Evolutionary conservation across 92 coral and sea anemone species (phyloP).

Genomic region (Anthopleura xanthogrammica): DNA sequence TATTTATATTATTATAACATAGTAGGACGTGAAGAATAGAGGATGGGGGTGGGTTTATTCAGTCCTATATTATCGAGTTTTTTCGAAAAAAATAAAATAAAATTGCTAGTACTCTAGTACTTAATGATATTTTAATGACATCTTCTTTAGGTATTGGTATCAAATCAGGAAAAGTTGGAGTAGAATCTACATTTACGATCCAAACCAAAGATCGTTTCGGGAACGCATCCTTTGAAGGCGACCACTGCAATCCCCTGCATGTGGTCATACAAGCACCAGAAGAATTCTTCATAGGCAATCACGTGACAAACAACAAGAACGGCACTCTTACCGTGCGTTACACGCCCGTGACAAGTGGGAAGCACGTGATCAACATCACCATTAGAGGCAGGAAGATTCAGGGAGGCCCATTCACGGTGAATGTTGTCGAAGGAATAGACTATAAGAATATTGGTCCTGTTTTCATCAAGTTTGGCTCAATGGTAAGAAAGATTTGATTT

Average conservation of each 20-base stretch:
- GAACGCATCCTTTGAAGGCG: slow-evolving; percentile 70
- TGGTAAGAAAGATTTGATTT: slow-evolving; percentile 19
- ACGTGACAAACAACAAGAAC: slow-evolving; percentile 73
- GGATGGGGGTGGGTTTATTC: no score
- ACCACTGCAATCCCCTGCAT: slow-evolving; percentile 68
- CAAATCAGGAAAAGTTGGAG: slow-evolving; percentile 87
- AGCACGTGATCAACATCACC: slow-evolving; percentile 56
- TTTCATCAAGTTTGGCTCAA: slow-evolving; percentile 78
- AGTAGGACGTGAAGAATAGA: no score
- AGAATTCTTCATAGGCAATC: slow-evolving; percentile 82
- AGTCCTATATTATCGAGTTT: no score
- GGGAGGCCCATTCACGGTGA: slow-evolving; percentile 75
- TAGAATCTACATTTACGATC: slow-evolving; percentile 65
- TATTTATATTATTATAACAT: no score
- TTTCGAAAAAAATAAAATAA: no score
- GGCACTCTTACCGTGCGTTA: slow-evolving; percentile 84
- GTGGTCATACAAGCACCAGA: slow-evolving; percentile 84
- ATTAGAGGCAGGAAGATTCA: slow-evolving; percentile 69
- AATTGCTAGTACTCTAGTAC: no score
- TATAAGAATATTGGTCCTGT: slow-evolving; percentile 69
- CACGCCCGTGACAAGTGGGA: slow-evolving; percentile 85
- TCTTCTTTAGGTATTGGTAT: slow-evolving; percentile 57
- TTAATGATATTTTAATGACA: no score
- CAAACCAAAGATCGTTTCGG: slow-evolving; percentile 79
- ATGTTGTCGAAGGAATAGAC: slow-evolving; percentile 84